These are phyloP conservation scores for Aporophyla lueneburgensis DNA, from an alignment of 2,888 invertebrate species.

Conservation along the genomic window DNA sequence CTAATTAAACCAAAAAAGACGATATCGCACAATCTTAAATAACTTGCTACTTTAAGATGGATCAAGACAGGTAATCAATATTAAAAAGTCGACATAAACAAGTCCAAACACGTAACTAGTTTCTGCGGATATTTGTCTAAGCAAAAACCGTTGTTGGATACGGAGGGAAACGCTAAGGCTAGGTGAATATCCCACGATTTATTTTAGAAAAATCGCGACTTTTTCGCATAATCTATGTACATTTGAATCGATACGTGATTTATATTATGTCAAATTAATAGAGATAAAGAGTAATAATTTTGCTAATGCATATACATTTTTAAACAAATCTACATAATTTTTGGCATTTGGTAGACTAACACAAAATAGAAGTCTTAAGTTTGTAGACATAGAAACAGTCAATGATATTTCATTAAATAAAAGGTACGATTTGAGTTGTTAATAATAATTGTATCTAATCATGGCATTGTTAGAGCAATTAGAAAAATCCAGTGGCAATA, in stretches of 20 bases:
- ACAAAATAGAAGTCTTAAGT: neutral
- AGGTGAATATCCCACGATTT: slow-evolving; percentile 44
- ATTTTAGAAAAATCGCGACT: slow-evolving; percentile 23
- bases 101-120: slow-evolving; percentile 88
- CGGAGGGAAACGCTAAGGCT: slow-evolving; percentile 77
- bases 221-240: slow-evolving; percentile 27
- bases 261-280: slow-evolving; percentile 40
- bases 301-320: slow-evolving; percentile 27
- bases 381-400: slow-evolving; percentile 9
- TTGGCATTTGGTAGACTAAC: neutral
- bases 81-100: slow-evolving; percentile 83
- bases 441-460: slow-evolving; percentile 25
- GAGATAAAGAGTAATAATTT: slow-evolving; percentile 5
- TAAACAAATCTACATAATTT: neutral
- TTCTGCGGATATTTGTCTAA: slow-evolving; percentile 88
- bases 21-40: slow-evolving; percentile 26
- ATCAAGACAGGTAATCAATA: slow-evolving; percentile 80
- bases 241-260: slow-evolving; percentile 53
- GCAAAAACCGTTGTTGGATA: slow-evolving; percentile 84
- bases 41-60: slow-evolving; percentile 63
- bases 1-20: slow-evolving; percentile 45
- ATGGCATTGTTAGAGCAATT: slow-evolving; percentile 9
- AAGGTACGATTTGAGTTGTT: neutral
- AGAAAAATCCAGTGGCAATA: slow-evolving; percentile 1
- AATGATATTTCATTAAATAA: neutral